Evolutionary conservation across 2,113 vertebrate species (phyloP).

Genomic region (Callipepla californica): DNA sequence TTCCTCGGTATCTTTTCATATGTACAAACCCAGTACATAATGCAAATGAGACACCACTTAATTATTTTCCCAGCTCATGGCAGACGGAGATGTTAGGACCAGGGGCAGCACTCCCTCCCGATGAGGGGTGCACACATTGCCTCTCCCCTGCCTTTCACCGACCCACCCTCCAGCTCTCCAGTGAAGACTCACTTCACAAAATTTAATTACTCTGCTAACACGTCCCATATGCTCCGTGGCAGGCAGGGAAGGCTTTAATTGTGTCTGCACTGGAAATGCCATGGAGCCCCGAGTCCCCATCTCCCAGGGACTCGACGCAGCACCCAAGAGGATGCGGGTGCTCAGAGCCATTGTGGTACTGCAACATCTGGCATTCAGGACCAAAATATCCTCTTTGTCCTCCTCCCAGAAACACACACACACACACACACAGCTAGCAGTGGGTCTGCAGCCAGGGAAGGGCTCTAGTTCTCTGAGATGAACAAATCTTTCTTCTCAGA

Average conservation of each 20-base stretch:
- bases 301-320: background rate
- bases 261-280: conserved; percentile 47
- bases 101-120: background rate
- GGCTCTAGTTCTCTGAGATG: background rate
- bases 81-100: conserved; percentile 26
- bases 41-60: conserved; percentile 59
- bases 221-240: conserved; percentile 77
- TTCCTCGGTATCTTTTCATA: background rate
- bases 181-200: conserved; percentile 72
- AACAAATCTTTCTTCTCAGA: background rate
- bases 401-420: background rate
- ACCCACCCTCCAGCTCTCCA: conserved; percentile 71
- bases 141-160: conserved; percentile 49
- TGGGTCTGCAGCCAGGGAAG: background rate
- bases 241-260: conserved; percentile 72
- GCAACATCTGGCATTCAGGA: background rate
- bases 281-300: conserved; percentile 11
- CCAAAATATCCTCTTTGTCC: background rate
- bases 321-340: background rate
- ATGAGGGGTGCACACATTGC: conserved; percentile 5
- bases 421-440: background rate
- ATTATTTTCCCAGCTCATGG: conserved; percentile 64
- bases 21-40: conserved; percentile 48
- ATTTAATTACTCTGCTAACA: conserved; percentile 78
- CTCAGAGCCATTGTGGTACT: background rate